A percentile compares a stretch with the other conserved stretches of the same genome.
phyloP scores from a whole-genome alignment of 2,888 invertebrate species.

The Brachypterus glaber region DNA sequence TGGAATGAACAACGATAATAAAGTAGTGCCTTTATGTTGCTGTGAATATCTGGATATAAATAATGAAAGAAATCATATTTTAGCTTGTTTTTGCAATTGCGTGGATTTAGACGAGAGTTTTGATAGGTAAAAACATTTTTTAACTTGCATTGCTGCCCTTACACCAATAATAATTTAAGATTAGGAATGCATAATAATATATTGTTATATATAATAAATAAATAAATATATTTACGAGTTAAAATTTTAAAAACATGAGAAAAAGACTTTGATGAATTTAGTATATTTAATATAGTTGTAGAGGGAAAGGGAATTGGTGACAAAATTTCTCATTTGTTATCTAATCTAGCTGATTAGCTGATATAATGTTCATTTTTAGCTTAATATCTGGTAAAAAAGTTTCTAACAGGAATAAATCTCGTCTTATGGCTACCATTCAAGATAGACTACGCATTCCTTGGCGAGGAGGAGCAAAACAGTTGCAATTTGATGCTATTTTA shows the following conservation, averaged over 20 bases:
- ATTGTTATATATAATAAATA: no score
- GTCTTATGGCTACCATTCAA: slow-evolving; percentile 42
- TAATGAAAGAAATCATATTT: slow-evolving; percentile 44
- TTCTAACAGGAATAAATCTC: slow-evolving; percentile 30
- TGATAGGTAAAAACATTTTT: slow-evolving; percentile 44
- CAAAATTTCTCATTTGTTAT: no score
- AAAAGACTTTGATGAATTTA: no score
- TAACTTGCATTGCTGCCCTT: no score
- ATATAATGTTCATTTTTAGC: slow-evolving; percentile 34
- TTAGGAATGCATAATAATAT: no score
- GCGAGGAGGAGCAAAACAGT: slow-evolving; percentile 49
- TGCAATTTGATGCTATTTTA: slow-evolving; percentile 43
- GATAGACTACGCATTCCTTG: slow-evolving; percentile 51
- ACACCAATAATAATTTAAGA: no score
- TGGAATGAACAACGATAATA: slow-evolving; percentile 15
- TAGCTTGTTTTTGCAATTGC: slow-evolving; percentile 52
- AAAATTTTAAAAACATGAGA: no score
- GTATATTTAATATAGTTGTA: no score
- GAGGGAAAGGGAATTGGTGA: no score
- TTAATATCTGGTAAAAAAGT: slow-evolving; percentile 36
- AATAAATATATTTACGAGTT: no score
- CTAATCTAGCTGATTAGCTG: no score
- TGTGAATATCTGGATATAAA: slow-evolving; percentile 49
- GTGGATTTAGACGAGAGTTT: slow-evolving; percentile 47
- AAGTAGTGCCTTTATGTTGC: slow-evolving; percentile 42